Percentiles rank a stretch among this genome's conserved stretches.
Conservation (phyloP, 1,140 invertebrate genomes). For the Drosophila prosaltans region DNA sequence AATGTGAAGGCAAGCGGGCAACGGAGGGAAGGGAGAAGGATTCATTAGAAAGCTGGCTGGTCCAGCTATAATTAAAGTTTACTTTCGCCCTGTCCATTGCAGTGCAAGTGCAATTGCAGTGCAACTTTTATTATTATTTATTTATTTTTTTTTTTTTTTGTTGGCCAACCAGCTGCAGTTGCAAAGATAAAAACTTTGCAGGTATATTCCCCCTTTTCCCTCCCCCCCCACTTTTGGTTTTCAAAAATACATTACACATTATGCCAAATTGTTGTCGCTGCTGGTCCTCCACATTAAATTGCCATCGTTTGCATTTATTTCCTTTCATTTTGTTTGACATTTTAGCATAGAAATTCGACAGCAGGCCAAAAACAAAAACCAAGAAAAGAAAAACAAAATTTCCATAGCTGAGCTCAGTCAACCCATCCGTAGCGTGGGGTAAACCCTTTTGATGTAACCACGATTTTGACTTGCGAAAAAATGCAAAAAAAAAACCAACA, state of each 20-base stretch:
- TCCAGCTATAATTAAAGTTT: constrained; percentile 79
- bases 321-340: constrained; percentile 71
- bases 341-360: constrained; percentile 81
- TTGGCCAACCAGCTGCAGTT: constrained; percentile 44
- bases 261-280: constrained; percentile 58
- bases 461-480: constrained; percentile 72
- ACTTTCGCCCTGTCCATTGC: constrained; percentile 73
- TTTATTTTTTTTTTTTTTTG: no score
- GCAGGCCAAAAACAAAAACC: constrained; percentile 34
- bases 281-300: constrained; percentile 69
- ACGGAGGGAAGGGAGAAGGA: constrained; percentile 26
- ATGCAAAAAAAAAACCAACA: constrained; percentile 42
- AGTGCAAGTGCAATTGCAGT: constrained; percentile 26
- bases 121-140: constrained; percentile 48
- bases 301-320: constrained; percentile 79
- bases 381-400: constrained; percentile 49
- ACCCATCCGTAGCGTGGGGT: constrained; percentile 29
- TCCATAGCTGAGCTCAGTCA: constrained; percentile 56
- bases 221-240: constrained; percentile 30
- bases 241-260: constrained; percentile 74
- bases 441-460: constrained; percentile 79
- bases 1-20: constrained; percentile 25
- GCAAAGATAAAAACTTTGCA: constrained; percentile 68
- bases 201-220: constrained; percentile 34
- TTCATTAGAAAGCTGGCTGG: constrained; percentile 70